Base-by-base conservation (phyloP, 2,888 invertebrate genomes). In the Ochlodes sylvanus region DNA sequence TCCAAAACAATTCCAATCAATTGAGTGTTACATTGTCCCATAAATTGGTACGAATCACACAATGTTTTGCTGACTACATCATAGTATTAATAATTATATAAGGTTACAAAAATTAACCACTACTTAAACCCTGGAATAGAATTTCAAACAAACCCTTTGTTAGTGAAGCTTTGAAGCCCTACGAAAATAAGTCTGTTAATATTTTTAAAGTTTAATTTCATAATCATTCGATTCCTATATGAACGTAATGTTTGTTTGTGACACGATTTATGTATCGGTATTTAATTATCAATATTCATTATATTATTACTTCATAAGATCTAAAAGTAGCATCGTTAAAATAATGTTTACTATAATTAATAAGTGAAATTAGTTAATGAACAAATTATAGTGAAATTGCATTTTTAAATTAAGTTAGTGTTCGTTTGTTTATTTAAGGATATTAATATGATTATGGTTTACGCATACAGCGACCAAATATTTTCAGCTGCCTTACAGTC, bases 401-500 rank as follows among this genome's bases (percentile, higher is more conserved):
- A 75, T 75, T 75, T 75, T 19, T 74, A 75, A 69, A 32, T 15
- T 55, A 66, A 44, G 56, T 63, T 63, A 14, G 6, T 32, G 14
- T 19, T 41, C 21, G n/a, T 44, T 58, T n/a, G 14, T 62, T n/a
- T 62, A 10, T 27, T 60, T 55, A 19, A 19, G 54, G 14, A 32
- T 19, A 34, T 9, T 60, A 44, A 27, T 44, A 27, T 34, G 14
- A 10, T 62, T 70, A 68, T 63, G 70, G 69, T 70, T 70, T 75
- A 82, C 71, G 79, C 83, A 87, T 88, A 87, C 86, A 88, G 88
- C 88, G 81, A 89, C 89, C 89, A 89, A 89, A 89, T 88, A 88
- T 82, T 79, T 79, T 77, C 73, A 63, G 7, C 38, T 67, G 63
- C 64, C 65, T 47, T 66, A 68, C 66, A 60, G 34, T 55, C 41